Conservation (phyloP, 2,888 invertebrate genomes). For the Muschampia plurimacula region DNA sequence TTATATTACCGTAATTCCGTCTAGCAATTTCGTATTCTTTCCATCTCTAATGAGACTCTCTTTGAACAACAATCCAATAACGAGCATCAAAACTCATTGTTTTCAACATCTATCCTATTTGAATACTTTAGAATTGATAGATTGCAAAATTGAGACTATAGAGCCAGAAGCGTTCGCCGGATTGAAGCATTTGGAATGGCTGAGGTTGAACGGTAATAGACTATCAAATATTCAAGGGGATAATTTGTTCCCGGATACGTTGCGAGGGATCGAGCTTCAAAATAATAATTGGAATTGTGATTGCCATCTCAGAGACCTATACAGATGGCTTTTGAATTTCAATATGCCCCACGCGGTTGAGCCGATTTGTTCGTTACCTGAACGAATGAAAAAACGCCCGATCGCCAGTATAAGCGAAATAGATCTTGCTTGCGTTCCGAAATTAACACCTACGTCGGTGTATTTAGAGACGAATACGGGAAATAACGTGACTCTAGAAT, state of each 20-base stretch:
- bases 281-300: constrained; percentile 96
- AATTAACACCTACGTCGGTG: constrained; percentile 90
- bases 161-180: constrained; percentile 93
- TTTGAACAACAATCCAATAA: constrained; percentile 93
- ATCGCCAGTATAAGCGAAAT: constrained; percentile 88
- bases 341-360: constrained; percentile 92
- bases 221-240: constrained; percentile 90
- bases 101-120: constrained; percentile 91
- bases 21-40: constrained; percentile 91
- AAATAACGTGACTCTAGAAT: constrained; percentile 92
- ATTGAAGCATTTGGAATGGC: constrained; percentile 92
- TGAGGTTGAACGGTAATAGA: constrained; percentile 93
- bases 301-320: constrained; percentile 91
- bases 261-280: constrained; percentile 93
- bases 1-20: constrained; percentile 91
- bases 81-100: constrained; percentile 88
- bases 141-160: constrained; percentile 91
- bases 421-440: constrained; percentile 93
- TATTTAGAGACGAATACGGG: constrained; percentile 92
- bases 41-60: constrained; percentile 93
- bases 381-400: constrained; percentile 87
- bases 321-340: constrained; percentile 91
- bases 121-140: constrained; percentile 92
- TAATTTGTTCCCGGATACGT: constrained; percentile 90
- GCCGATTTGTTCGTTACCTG: constrained; percentile 91